phyloP scores from a whole-genome alignment of 2,888 invertebrate genomes.

The Diploptera punctata region DNA sequence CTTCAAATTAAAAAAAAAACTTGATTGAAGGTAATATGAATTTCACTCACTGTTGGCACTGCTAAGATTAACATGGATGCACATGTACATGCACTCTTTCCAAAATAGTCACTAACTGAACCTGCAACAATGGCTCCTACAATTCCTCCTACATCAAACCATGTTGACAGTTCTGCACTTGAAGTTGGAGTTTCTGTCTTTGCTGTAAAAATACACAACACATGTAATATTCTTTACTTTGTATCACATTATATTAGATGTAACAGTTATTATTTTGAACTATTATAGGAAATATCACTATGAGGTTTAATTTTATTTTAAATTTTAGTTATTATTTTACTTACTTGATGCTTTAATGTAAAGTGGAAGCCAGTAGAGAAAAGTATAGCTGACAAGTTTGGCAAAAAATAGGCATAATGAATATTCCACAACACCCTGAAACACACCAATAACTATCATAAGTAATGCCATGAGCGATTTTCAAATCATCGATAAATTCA shows the following conservation, averaged over 20 bases:
- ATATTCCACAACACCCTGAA: slow-evolving; percentile 87
- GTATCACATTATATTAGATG: too few relatives aligned
- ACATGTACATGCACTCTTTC: slow-evolving; percentile 89
- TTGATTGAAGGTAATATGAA: too few relatives aligned
- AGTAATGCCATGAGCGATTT: too few relatives aligned
- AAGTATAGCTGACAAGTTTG: slow-evolving; percentile 96
- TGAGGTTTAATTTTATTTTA: too few relatives aligned
- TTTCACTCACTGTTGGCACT: slow-evolving; percentile 75
- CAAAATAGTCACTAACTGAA: slow-evolving; percentile 79
- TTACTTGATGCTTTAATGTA: slow-evolving; percentile 87
- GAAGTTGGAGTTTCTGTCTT: slow-evolving; percentile 58
- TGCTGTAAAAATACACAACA: too few relatives aligned
- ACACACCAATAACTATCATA: too few relatives aligned
- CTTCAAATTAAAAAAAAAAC: too few relatives aligned
- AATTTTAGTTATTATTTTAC: too few relatives aligned
- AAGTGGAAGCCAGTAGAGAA: slow-evolving; percentile 94
- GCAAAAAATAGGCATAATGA: slow-evolving; percentile 94
- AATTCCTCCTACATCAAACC: slow-evolving; percentile 92
- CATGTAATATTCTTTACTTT: too few relatives aligned
- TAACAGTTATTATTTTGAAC: too few relatives aligned
- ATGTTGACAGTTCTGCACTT: slow-evolving; percentile 79
- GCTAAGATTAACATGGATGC: slow-evolving; percentile 78
- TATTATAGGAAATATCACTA: too few relatives aligned
- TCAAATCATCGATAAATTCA: too few relatives aligned
- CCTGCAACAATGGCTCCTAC: slow-evolving; percentile 90